phyloP scores from a whole-genome alignment of 2,113 vertebrate genomes.

The Perca schrenkii region DNA sequence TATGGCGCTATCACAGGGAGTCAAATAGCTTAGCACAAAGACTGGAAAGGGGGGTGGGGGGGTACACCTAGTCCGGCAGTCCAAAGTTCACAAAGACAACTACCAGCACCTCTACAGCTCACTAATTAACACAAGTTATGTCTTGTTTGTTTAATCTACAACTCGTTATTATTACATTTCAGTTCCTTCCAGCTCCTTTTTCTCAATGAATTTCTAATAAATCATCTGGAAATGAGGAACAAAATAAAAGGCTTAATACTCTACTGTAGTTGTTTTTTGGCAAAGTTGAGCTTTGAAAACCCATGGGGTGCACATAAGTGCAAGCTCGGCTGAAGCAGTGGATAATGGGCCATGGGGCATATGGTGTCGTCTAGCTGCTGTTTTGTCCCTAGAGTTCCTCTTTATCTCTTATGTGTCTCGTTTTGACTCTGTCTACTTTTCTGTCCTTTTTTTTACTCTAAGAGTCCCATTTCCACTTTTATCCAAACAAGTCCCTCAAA shows the following conservation, averaged over 20 bases:
- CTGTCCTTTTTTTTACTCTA: not conserved
- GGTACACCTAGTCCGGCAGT: not conserved
- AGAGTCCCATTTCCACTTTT: conserved; percentile 43
- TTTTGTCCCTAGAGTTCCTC: conserved; percentile 66
- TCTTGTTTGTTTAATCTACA: not conserved
- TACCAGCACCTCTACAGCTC: not conserved
- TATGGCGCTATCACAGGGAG: too few species aligned
- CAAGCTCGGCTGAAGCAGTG: conserved; percentile 40
- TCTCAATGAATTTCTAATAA: conserved; percentile 12
- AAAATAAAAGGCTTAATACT: conserved; percentile 45
- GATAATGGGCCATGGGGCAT: conserved; percentile 64
- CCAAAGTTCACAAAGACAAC: not conserved
- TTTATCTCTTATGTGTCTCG: conserved; percentile 64
- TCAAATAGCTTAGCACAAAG: too few species aligned
- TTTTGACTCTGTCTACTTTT: conserved; percentile 36
- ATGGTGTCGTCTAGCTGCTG: conserved; percentile 55
- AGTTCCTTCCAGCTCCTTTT: not conserved
- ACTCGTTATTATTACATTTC: not conserved
- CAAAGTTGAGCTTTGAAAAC: conserved; percentile 47
- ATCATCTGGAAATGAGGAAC: conserved; percentile 24
- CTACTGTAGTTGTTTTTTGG: conserved; percentile 22
- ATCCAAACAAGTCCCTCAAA: conserved; percentile 52
- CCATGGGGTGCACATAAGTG: conserved; percentile 26
- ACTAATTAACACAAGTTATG: not conserved
- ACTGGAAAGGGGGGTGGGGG: too few species aligned